Percentiles rank a stretch among this genome's conserved stretches.
Conservation (phyloP, 2,888 invertebrate genomes). For the Drosophila borealis region DNA sequence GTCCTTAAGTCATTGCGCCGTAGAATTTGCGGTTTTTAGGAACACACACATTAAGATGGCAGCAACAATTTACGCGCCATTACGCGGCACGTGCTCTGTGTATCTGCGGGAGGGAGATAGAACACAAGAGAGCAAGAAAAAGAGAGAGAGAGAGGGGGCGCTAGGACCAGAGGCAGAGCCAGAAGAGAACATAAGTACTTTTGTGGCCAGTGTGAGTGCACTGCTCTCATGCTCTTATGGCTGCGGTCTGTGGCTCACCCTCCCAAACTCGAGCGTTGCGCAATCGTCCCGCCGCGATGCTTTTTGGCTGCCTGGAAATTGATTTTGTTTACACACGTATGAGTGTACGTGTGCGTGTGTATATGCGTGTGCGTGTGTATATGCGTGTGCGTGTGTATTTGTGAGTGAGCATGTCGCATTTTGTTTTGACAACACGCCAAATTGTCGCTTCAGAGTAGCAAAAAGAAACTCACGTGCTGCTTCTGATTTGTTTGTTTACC, state of each 20-base stretch:
- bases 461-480: slow-evolving; percentile 56
- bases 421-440: slow-evolving; percentile 70
- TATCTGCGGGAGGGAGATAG: slow-evolving; percentile 5
- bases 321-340: slow-evolving; percentile 49
- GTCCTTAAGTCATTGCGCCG: slow-evolving; percentile 31
- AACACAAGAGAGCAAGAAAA: not conserved
- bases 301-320: slow-evolving; percentile 53
- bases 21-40: slow-evolving; percentile 69
- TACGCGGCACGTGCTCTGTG: slow-evolving; percentile 54
- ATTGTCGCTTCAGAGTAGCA: slow-evolving; percentile 49
- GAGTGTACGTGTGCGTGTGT: slow-evolving; percentile 5
- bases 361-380: slow-evolving; percentile 10
- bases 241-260: slow-evolving; percentile 11
- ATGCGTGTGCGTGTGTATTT: slow-evolving; percentile 7
- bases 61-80: slow-evolving; percentile 80
- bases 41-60: slow-evolving; percentile 71
- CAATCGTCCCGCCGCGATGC: slow-evolving; percentile 46
- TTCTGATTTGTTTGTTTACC: slow-evolving; percentile 65
- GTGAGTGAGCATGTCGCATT: slow-evolving; percentile 50
- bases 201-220: slow-evolving; percentile 28
- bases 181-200: slow-evolving; percentile 33
- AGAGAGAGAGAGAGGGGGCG: not conserved
- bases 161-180: not conserved
- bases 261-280: slow-evolving; percentile 35
- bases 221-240: slow-evolving; percentile 19